These are phyloP conservation scores for Catocala fraxini DNA, from an alignment of 2,888 invertebrate species.

Conservation along the genomic window DNA sequence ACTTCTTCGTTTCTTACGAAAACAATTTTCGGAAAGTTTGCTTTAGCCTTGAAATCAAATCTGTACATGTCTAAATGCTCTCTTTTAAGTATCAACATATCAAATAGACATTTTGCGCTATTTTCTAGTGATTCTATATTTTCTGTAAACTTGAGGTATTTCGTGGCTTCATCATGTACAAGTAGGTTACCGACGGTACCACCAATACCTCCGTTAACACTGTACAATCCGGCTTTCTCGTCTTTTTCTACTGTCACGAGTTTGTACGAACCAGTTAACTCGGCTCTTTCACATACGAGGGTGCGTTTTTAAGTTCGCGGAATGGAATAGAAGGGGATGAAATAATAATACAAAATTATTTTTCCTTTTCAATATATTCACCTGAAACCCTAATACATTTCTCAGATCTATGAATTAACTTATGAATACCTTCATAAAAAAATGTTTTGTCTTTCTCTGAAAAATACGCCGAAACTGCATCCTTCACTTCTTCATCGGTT, in stretches of 20 bases:
- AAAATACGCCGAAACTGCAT: too few relatives aligned
- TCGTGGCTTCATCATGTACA: slow-evolving; percentile 20
- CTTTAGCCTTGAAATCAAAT: slow-evolving; percentile 18
- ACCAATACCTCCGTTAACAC: slow-evolving; percentile 24
- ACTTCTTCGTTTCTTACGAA: slow-evolving; percentile 13
- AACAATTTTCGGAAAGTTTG: slow-evolving; percentile 26
- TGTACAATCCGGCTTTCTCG: slow-evolving; percentile 7
- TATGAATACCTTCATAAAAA: too few relatives aligned
- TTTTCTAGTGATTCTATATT: slow-evolving; percentile 6
- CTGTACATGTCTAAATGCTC: slow-evolving; percentile 19
- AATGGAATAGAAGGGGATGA: too few relatives aligned
- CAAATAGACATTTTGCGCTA: slow-evolving; percentile 8
- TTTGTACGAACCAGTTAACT: background rate
- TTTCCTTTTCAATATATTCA: too few relatives aligned
- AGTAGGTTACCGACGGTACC: slow-evolving; percentile 27
- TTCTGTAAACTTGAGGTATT: slow-evolving; percentile 20
- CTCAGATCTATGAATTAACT: too few relatives aligned
- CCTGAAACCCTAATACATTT: too few relatives aligned
- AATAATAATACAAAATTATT: too few relatives aligned
- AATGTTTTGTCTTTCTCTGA: too few relatives aligned
- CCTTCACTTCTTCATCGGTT: too few relatives aligned
- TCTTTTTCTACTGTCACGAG: slow-evolving; percentile 22
- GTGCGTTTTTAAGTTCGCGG: too few relatives aligned
- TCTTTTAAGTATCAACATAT: slow-evolving; percentile 1
- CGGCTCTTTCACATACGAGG: slow-evolving; percentile 12